Conservation (phyloP, 2,797 vertebrate genomes). For the Selene dorsalis region DNA sequence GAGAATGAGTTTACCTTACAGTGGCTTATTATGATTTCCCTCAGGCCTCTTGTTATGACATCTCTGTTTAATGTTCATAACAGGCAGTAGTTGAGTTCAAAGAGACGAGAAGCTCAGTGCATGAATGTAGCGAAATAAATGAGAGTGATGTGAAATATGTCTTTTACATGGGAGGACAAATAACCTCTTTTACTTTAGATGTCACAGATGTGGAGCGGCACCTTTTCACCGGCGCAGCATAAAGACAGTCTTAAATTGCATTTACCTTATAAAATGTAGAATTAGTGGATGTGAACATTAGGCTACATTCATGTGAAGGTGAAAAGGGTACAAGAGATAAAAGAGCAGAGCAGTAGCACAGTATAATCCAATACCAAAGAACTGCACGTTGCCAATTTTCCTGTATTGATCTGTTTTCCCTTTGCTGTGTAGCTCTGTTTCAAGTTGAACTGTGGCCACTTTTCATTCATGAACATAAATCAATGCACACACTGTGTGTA, state of each 20-base stretch:
- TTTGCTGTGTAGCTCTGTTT: conserved; percentile 24
- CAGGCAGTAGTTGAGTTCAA: background rate
- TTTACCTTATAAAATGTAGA: background rate
- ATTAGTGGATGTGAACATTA: background rate
- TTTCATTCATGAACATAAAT: conserved; percentile 8
- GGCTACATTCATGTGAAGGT: background rate
- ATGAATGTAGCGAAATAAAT: background rate
- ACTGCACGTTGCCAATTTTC: background rate
- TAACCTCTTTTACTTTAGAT: background rate
- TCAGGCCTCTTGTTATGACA: background rate
- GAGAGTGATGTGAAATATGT: background rate
- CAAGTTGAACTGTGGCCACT: conserved; percentile 24
- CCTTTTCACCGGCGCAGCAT: background rate
- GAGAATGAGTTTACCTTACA: background rate
- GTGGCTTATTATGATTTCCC: background rate
- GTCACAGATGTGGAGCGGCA: background rate
- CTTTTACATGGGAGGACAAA: background rate
- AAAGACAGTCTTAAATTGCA: background rate
- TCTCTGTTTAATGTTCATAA: background rate
- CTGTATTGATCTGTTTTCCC: conserved; percentile 57
- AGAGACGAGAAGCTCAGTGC: background rate
- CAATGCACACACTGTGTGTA: background rate
- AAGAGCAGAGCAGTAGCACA: background rate
- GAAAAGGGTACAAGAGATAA: background rate
- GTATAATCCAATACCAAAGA: conserved; percentile 1